Evolutionary conservation across 1,140 invertebrate genomes (phyloP).

Genomic region (Cylas formicarius): DNA sequence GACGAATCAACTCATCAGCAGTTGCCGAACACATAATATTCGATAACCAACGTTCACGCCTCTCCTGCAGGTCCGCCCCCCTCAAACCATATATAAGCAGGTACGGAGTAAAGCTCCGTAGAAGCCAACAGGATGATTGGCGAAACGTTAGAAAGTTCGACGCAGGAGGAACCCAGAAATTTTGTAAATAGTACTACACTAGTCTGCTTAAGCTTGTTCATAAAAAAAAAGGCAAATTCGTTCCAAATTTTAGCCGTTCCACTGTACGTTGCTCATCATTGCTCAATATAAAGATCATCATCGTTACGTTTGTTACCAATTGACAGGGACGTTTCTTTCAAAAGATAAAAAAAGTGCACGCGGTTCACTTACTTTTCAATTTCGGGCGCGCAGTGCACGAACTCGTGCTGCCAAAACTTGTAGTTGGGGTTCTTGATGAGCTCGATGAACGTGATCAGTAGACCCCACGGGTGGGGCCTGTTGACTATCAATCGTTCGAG

Average conservation of each 20-base stretch:
- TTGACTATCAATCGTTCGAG: constrained; percentile 96
- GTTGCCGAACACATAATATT: too few species aligned
- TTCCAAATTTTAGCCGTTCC: neutral
- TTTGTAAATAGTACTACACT: too few species aligned
- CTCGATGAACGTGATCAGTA: constrained; percentile 98
- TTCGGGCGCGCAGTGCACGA: constrained; percentile 97
- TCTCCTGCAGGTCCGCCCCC: too few species aligned
- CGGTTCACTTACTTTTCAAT: constrained; percentile 82
- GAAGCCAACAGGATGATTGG: too few species aligned
- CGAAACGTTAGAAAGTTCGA: too few species aligned
- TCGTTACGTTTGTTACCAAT: neutral
- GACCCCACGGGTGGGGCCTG: constrained; percentile 97
- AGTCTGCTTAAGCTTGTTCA: too few species aligned
- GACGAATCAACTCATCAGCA: too few species aligned
- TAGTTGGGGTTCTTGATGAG: constrained; percentile 98
- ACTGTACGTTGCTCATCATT: neutral
- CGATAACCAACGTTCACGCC: too few species aligned
- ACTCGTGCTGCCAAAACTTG: constrained; percentile 98
- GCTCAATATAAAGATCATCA: neutral
- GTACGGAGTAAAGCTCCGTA: too few species aligned
- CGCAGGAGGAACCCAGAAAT: too few species aligned
- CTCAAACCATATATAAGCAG: too few species aligned
- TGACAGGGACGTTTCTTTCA: neutral
- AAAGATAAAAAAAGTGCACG: constrained; percentile 5
- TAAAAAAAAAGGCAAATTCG: too few species aligned